Evolutionary conservation across 2,797 vertebrate genomes (phyloP).

Genomic region (Fratercula arctica): DNA sequence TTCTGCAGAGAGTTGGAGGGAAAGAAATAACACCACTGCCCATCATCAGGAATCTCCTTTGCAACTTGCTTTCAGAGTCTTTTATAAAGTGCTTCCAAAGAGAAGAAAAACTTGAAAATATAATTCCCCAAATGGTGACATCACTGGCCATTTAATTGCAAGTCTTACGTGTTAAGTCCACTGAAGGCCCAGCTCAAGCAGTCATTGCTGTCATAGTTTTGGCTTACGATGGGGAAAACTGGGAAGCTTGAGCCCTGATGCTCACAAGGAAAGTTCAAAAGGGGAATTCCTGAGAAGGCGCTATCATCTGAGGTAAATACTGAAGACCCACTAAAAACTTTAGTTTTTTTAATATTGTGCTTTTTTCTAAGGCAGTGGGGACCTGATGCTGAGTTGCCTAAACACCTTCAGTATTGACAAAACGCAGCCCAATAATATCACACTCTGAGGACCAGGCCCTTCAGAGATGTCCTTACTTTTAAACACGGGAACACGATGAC

Average conservation of each 20-base stretch:
- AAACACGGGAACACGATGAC: background rate
- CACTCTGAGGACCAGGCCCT: background rate
- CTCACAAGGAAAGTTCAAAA: background rate
- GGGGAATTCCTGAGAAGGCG: background rate
- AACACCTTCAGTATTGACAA: background rate
- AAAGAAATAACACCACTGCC: background rate
- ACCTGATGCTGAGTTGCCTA: background rate
- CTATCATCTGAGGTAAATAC: background rate
- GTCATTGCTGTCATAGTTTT: background rate
- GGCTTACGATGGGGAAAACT: background rate
- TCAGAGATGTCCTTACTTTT: background rate
- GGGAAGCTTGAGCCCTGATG: accelerated
- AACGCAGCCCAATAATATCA: background rate
- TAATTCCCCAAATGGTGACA: background rate
- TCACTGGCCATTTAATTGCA: background rate
- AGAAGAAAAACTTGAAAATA: background rate
- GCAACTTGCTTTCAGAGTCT: background rate
- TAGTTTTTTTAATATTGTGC: background rate
- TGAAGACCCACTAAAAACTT: background rate
- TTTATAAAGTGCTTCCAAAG: background rate
- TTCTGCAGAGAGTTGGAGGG: background rate
- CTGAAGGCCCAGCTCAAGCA: background rate
- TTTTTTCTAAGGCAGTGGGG: background rate
- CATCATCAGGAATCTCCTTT: background rate
- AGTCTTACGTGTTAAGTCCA: accelerated